Evolutionary conservation across 2,888 invertebrate species (phyloP).

Genomic region (Stenotaenia linearis): DNA sequence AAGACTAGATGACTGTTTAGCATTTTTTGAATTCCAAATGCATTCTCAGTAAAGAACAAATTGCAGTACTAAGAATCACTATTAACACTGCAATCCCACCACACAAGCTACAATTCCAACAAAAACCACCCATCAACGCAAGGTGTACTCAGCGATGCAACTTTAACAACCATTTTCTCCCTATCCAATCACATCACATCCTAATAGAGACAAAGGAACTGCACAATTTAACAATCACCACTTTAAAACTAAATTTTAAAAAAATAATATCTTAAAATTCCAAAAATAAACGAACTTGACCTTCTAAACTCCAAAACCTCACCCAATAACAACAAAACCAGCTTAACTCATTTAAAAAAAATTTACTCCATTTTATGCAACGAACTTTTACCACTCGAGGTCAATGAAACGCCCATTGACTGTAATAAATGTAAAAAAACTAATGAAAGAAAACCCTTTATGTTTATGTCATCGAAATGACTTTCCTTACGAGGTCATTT

Average conservation of each 20-base stretch:
- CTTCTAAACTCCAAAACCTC: background rate
- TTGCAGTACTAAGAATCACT: no score
- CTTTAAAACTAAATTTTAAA: background rate
- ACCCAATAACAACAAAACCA: background rate
- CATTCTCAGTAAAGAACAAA: no score
- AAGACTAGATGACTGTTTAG: no score
- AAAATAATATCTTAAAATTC: background rate
- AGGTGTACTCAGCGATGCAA: background rate
- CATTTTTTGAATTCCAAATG: no score
- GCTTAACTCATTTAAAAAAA: background rate
- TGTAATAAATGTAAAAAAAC: background rate
- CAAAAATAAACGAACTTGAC: background rate
- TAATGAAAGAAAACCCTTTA: constrained; percentile 7
- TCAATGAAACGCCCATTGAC: background rate
- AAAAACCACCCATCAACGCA: no score
- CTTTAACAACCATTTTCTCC: background rate
- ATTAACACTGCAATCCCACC: no score
- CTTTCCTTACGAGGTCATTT: constrained; percentile 6
- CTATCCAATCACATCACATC: background rate
- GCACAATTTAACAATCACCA: background rate
- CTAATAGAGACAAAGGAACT: background rate
- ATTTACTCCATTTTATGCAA: background rate
- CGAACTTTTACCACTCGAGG: background rate
- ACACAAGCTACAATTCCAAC: no score
- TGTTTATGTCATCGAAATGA: background rate